A percentile compares a stretch with the other conserved stretches of the same genome.
These are phyloP conservation scores for Congeria kusceri DNA, from an alignment of 2,888 invertebrate genomes.

Conservation along the genomic window DNA sequence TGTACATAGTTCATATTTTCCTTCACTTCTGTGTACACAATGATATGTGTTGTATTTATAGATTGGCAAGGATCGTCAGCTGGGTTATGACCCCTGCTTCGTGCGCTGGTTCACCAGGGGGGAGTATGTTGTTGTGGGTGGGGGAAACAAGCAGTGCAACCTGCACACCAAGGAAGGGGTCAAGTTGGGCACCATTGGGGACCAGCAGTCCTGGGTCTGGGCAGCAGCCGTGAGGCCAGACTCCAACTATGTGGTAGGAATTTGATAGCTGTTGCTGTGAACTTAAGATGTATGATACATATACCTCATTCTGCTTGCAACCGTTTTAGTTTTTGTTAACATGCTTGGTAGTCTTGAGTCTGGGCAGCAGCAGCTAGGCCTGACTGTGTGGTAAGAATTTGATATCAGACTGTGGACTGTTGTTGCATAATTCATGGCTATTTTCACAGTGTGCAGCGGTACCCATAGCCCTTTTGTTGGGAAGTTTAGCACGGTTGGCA, in stretches of 20 bases:
- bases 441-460: no score
- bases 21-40: no score
- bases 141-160: conserved; percentile 91
- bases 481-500: no score
- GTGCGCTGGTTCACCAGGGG: conserved; percentile 90
- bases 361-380: conserved; percentile 94
- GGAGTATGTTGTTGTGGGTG: conserved; percentile 93
- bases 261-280: no score
- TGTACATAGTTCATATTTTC: no score
- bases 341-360: conserved; percentile 92
- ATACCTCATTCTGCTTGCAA: no score
- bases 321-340: no score
- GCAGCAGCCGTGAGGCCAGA: conserved; percentile 92
- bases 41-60: no score
- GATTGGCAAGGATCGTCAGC: conserved; percentile 87
- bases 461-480: no score
- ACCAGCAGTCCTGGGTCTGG: conserved; percentile 93
- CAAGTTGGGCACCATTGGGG: conserved; percentile 91
- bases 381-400: conserved; percentile 89
- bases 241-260: conserved; percentile 90
- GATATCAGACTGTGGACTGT: no score
- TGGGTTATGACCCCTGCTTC: conserved; percentile 92
- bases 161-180: conserved; percentile 94
- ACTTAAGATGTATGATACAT: no score
- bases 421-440: no score